Evolutionary conservation across 2,888 invertebrate species (phyloP).

Genomic region (Dascillus cervinus): DNA sequence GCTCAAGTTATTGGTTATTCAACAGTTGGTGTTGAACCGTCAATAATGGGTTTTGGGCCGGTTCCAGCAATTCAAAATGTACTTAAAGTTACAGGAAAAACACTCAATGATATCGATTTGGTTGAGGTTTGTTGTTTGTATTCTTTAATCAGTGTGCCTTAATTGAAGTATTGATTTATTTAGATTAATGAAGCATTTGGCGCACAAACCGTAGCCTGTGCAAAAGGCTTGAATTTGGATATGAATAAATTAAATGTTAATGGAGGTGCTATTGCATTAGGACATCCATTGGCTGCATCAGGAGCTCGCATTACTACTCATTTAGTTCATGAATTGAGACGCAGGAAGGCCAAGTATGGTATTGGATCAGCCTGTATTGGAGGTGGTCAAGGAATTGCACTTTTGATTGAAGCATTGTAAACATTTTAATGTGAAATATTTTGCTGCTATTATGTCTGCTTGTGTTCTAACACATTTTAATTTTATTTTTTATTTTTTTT

Average conservation of each 20-base stretch:
- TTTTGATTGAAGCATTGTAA: slow-evolving; percentile 75
- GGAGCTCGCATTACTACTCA: slow-evolving; percentile 89
- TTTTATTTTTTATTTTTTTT: no score
- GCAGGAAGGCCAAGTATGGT: slow-evolving; percentile 74
- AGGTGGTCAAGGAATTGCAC: slow-evolving; percentile 95
- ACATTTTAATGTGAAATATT: slow-evolving; percentile 11
- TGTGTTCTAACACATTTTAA: no score
- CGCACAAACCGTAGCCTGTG: slow-evolving; percentile 88
- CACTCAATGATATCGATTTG: slow-evolving; percentile 81
- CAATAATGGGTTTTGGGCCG: slow-evolving; percentile 97
- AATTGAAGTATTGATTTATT: slow-evolving; percentile 12
- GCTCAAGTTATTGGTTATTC: slow-evolving; percentile 88
- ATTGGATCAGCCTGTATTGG: slow-evolving; percentile 98
- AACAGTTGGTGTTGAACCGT: slow-evolving; percentile 92
- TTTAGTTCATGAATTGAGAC: slow-evolving; percentile 85
- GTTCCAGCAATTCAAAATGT: slow-evolving; percentile 87
- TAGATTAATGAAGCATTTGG: slow-evolving; percentile 98
- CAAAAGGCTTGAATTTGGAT: slow-evolving; percentile 81
- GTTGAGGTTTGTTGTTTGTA: slow-evolving; percentile 81
- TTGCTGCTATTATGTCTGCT: no score
- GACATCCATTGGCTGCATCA: slow-evolving; percentile 95
- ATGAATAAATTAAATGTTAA: slow-evolving; percentile 83
- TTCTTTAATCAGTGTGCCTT: slow-evolving; percentile 1
- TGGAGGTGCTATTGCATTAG: slow-evolving; percentile 94
- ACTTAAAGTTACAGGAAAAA: slow-evolving; percentile 69